Evolutionary conservation across 2,113 vertebrate species (phyloP).

Genomic region (Tachysurus vachellii): DNA sequence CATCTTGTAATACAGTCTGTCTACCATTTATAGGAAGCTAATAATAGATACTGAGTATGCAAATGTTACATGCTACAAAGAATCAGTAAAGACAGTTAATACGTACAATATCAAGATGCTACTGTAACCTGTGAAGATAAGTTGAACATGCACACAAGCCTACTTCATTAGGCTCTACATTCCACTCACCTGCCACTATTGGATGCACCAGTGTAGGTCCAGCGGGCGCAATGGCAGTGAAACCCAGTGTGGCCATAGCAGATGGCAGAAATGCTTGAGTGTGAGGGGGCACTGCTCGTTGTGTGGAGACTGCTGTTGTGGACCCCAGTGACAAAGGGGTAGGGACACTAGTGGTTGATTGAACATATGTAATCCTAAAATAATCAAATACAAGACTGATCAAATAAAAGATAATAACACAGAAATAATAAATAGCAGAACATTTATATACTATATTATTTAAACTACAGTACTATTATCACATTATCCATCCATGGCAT

Average conservation of each 20-base stretch:
- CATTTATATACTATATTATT: neutral
- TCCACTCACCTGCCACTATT: slow-evolving; percentile 71
- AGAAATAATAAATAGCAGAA: no score
- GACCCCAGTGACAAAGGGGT: slow-evolving; percentile 66
- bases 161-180: neutral
- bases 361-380: slow-evolving; percentile 85
- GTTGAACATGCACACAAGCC: neutral
- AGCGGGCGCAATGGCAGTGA: slow-evolving; percentile 79
- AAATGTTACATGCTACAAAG: neutral
- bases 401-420: neutral
- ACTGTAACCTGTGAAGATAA: neutral
- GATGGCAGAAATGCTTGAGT: slow-evolving; percentile 70
- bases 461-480: neutral
- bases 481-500: neutral
- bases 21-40: neutral
- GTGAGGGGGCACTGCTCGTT: slow-evolving; percentile 67
- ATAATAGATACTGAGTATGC: neutral
- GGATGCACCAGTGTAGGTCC: slow-evolving; percentile 82
- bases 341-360: slow-evolving; percentile 74
- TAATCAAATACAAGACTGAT: slow-evolving; percentile 3
- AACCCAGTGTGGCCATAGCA: slow-evolving; percentile 76
- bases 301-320: slow-evolving; percentile 66
- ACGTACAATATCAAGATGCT: neutral
- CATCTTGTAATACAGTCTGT: neutral
- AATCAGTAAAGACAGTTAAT: neutral